Base-by-base conservation (phyloP, 2,888 invertebrate species). In the Corbicula japonica region DNA sequence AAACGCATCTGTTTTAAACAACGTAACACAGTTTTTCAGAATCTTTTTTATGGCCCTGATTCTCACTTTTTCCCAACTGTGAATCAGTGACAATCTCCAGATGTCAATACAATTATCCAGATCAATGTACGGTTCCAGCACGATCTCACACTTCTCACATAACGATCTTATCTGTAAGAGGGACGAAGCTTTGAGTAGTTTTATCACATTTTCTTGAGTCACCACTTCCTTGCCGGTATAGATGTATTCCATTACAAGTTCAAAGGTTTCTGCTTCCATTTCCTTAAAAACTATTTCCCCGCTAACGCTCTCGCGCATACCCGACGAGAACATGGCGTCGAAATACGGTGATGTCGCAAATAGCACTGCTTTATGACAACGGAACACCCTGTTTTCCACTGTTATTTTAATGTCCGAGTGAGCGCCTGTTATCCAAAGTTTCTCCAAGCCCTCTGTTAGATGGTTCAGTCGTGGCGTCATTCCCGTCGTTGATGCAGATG, bases 101-200 rank as follows among this genome's bases (percentile, higher is more conserved):
- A 95, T 94, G 5, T 94, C 94, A 28, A 95, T 88, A 85, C 94
- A 94, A 87, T 95, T 95, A 84, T 95, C 95, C 0, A 96, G 95
- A 41, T 94, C 96, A 30, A 98, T 94, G 77, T 95, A 95, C 58
- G 94, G 94, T 72, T 95, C 95, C 38, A 98, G 94, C 91, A 95
- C 97, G 41, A 96, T 95, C 89, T 96, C 96, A 93, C 98, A 98
- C 34, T 96, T 95, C 80, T 96, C 95, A 72, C 97, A 95, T 54
- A 98, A 95, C 0, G 97, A 97, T 63, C 96, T 94, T 87, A 98
- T 96, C 87, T 96, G 96, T 65, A 98, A 95, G 91, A 97, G 97
- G 93, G 98, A 98, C 1, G 98, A 97, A 0, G 96, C 96, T 89
- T 96, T 95, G 18, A 98, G 94, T n/a, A 91, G 65, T 56, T 91